phyloP scores from a whole-genome alignment of 2,113 vertebrate species.

The Bujurquina vittata region DNA sequence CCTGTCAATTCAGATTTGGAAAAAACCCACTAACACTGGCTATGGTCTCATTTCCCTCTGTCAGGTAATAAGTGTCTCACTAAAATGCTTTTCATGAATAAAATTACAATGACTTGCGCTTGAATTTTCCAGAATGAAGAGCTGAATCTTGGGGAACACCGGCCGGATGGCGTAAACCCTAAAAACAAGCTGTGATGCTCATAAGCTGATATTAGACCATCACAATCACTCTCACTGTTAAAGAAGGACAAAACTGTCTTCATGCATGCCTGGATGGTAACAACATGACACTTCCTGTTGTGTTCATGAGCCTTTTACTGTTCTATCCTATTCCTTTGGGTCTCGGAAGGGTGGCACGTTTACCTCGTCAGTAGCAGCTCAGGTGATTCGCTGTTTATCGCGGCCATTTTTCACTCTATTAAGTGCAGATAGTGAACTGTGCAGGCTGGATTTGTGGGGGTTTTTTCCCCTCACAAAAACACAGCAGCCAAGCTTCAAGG shows the following conservation, averaged over 20 bases:
- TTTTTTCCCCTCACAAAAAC: not conserved
- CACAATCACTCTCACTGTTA: not conserved
- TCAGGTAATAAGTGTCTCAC: conserved; percentile 73
- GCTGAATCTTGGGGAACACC: conserved; percentile 1
- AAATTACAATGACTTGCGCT: conserved; percentile 59
- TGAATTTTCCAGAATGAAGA: conserved; percentile 11
- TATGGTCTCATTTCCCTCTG: conserved; percentile 65
- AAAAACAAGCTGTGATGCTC: not conserved
- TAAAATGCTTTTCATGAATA: conserved; percentile 54
- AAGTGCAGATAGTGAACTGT: not conserved
- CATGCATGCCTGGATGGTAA: not conserved
- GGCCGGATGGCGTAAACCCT: not conserved
- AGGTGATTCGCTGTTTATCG: not conserved
- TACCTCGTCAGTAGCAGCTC: not conserved
- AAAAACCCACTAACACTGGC: conserved; percentile 52
- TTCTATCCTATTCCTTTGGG: not conserved
- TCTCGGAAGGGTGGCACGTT: not conserved
- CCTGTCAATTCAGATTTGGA: conserved; percentile 79
- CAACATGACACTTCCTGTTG: not conserved
- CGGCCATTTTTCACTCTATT: fast-evolving
- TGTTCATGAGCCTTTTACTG: not conserved
- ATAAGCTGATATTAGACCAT: not conserved
- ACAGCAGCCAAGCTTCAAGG: not conserved
- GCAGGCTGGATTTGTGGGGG: not conserved
- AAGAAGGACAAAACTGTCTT: not conserved